These are phyloP conservation scores for Tipula vernalis DNA, from an alignment of 2,888 invertebrate species.

Conservation along the genomic window DNA sequence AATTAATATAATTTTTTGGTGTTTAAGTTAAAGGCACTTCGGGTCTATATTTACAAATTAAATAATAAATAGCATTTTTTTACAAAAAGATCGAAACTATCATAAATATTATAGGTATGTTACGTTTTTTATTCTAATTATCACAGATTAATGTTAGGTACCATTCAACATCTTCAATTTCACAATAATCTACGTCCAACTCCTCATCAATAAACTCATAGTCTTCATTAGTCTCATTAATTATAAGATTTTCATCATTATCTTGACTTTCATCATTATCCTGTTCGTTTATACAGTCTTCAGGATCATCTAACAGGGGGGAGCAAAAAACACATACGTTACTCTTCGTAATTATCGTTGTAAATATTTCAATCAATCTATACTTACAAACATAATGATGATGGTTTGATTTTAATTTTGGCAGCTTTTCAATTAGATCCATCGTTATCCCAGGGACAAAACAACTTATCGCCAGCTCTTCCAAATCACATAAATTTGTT, in stretches of 20 bases:
- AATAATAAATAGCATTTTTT: neutral
- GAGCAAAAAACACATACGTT: neutral
- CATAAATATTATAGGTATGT: neutral
- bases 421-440: neutral
- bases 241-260: neutral
- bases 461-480: neutral
- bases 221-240: constrained; percentile 4
- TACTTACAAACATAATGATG: neutral
- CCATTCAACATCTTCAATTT: neutral
- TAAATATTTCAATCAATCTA: neutral
- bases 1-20: neutral
- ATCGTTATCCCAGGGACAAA: neutral
- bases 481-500: neutral
- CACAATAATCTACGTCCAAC: neutral
- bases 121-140: neutral
- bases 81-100: neutral
- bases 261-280: neutral
- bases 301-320: neutral
- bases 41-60: neutral
- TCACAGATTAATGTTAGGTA: neutral
- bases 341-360: no score
- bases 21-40: neutral
- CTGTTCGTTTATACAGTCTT: neutral
- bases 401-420: neutral
- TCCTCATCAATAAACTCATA: neutral